Percentiles rank a stretch among this genome's conserved stretches.
These are phyloP conservation scores for Rhingia rostrata DNA, from an alignment of 2,888 invertebrate species.

Conservation along the genomic window DNA sequence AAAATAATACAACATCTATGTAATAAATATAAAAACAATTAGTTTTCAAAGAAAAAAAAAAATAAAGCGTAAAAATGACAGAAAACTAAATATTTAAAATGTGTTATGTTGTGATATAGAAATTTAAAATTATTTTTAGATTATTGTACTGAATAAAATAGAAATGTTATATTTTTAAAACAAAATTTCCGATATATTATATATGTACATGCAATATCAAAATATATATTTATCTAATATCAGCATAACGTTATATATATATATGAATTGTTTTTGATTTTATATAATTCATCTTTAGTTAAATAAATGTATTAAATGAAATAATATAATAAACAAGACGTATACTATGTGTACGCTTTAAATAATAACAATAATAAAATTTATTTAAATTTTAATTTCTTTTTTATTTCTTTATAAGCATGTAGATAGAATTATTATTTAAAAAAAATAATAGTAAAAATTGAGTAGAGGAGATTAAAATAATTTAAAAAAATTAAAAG, in stretches of 20 bases:
- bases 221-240: slow-evolving; percentile 17
- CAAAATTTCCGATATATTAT: slow-evolving; percentile 10
- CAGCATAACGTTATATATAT: slow-evolving; percentile 4
- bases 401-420: too few species aligned
- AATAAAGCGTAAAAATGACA: slow-evolving; percentile 19
- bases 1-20: slow-evolving; percentile 13
- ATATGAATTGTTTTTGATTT: background rate
- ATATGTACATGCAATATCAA: slow-evolving; percentile 11
- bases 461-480: too few species aligned
- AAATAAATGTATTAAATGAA: too few species aligned
- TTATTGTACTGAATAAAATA: slow-evolving; percentile 48
- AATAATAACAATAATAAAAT: too few species aligned
- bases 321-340: too few species aligned
- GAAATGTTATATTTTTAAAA: slow-evolving; percentile 59
- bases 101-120: slow-evolving; percentile 69
- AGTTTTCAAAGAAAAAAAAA: slow-evolving; percentile 1
- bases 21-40: slow-evolving; percentile 17
- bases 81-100: slow-evolving; percentile 54
- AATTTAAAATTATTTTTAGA: slow-evolving; percentile 61
- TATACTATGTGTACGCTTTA: too few species aligned
- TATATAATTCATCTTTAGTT: too few species aligned
- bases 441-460: too few species aligned
- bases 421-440: too few species aligned
- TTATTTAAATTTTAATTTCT: too few species aligned
- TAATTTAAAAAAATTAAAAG: too few species aligned